Evolutionary conservation across 2,888 invertebrate genomes (phyloP).

Genomic region (Perdita meconis): DNA sequence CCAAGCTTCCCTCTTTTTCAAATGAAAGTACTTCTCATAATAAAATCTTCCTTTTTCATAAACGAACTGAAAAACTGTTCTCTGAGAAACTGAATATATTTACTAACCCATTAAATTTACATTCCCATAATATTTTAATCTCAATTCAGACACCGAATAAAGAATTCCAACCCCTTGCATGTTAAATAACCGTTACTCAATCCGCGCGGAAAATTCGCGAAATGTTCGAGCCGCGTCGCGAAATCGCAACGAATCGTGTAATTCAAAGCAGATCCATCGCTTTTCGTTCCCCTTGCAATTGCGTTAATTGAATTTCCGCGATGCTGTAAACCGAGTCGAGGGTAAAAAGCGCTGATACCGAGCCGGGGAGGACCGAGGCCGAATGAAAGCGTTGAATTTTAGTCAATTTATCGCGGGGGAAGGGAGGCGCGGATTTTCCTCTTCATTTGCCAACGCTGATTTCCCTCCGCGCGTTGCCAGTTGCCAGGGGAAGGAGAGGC

Average conservation of each 20-base stretch:
- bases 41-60: too few species aligned
- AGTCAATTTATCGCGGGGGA: slow-evolving; percentile 20
- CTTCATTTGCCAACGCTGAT: slow-evolving; percentile 14
- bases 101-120: too few species aligned
- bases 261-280: slow-evolving; percentile 34
- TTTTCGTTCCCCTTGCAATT: slow-evolving; percentile 42
- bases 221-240: too few species aligned
- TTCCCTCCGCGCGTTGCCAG: background rate
- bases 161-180: background rate
- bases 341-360: slow-evolving; percentile 17
- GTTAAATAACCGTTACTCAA: background rate
- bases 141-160: too few species aligned
- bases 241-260: slow-evolving; percentile 1
- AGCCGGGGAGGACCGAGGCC: background rate
- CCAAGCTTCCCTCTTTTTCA: too few species aligned
- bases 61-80: too few species aligned
- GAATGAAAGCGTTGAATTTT: slow-evolving; percentile 26
- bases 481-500: too few species aligned
- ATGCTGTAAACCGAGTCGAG: slow-evolving; percentile 22
- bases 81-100: too few species aligned
- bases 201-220: background rate
- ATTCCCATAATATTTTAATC: too few species aligned
- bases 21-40: too few species aligned
- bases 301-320: slow-evolving; percentile 44
- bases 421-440: slow-evolving; percentile 18